phyloP scores from a whole-genome alignment of 2,888 invertebrate genomes.

The Philaethria dido region DNA sequence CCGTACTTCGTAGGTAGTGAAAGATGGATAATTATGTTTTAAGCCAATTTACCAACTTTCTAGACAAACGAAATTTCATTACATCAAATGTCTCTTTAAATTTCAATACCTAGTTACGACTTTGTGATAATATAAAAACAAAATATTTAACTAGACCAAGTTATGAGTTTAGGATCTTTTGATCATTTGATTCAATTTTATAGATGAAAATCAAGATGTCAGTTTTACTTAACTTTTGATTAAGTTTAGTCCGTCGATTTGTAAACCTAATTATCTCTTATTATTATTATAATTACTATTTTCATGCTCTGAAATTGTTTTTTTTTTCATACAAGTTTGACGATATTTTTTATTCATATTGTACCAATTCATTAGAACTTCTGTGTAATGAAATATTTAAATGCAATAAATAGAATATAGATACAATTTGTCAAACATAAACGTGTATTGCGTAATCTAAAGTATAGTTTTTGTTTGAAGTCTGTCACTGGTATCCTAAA shows the following conservation, averaged over 20 bases:
- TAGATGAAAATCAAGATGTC: conserved; percentile 2
- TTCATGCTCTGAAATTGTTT: no score
- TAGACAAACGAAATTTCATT: conserved; percentile 38
- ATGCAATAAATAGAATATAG: neutral
- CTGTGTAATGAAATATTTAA: neutral
- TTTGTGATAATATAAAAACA: conserved; percentile 16
- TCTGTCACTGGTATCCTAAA: conserved; percentile 7
- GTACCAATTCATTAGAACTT: no score
- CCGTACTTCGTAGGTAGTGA: conserved; percentile 26
- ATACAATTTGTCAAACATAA: neutral
- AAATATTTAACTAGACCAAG: conserved; percentile 15
- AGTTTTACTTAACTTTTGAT: neutral
- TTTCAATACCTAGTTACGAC: conserved; percentile 13
- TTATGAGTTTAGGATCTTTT: conserved; percentile 15
- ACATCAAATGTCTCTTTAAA: conserved; percentile 29
- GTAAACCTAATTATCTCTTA: neutral
- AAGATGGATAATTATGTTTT: conserved; percentile 29
- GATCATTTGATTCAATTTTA: conserved; percentile 13
- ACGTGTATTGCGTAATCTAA: neutral
- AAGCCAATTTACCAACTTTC: conserved; percentile 37
- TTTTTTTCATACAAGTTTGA: no score
- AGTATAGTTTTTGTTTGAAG: conserved; percentile 5
- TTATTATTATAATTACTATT: neutral
- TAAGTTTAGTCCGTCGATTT: neutral
- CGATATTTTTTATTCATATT: no score